Conservation (phyloP, 2,888 invertebrate species). For the Pterostichus madidus region DNA sequence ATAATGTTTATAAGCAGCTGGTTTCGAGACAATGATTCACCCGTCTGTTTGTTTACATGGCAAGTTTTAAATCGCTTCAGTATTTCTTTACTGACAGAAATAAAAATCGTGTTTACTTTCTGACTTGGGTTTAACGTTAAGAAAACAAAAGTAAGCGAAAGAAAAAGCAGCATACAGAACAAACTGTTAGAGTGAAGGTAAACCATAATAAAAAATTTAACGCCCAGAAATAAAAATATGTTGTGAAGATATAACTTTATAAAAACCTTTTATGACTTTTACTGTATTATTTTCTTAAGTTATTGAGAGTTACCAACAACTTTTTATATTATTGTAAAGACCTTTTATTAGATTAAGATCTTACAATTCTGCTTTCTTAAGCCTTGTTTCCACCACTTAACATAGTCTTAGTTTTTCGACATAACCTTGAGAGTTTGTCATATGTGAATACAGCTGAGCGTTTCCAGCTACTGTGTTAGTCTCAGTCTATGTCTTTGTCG, state of each 20-base stretch:
- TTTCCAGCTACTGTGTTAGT: too few species aligned
- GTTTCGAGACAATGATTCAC: slow-evolving; percentile 17
- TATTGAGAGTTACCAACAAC: neutral
- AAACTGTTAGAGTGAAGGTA: slow-evolving; percentile 23
- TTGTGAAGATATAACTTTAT: neutral
- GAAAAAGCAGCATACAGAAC: slow-evolving; percentile 21
- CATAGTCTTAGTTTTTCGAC: too few species aligned
- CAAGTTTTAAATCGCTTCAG: slow-evolving; percentile 22
- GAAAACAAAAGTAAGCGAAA: slow-evolving; percentile 27
- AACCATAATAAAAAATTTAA: slow-evolving; percentile 34
- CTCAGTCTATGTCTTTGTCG: too few species aligned
- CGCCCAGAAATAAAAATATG: neutral
- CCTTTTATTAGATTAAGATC: neutral
- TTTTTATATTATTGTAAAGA: neutral
- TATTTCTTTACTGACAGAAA: slow-evolving; percentile 16
- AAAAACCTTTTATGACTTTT: neutral
- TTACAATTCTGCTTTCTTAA: neutral
- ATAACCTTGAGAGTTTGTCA: too few species aligned
- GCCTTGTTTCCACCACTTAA: too few species aligned
- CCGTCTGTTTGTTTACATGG: slow-evolving; percentile 15
- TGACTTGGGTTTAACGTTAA: slow-evolving; percentile 26
- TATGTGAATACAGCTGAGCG: too few species aligned
- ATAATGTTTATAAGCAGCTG: slow-evolving; percentile 3
- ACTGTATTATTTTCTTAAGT: neutral
- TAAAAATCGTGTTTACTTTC: slow-evolving; percentile 45